Conservation (phyloP, 2,888 invertebrate genomes). For the Agrypnus murinus region DNA sequence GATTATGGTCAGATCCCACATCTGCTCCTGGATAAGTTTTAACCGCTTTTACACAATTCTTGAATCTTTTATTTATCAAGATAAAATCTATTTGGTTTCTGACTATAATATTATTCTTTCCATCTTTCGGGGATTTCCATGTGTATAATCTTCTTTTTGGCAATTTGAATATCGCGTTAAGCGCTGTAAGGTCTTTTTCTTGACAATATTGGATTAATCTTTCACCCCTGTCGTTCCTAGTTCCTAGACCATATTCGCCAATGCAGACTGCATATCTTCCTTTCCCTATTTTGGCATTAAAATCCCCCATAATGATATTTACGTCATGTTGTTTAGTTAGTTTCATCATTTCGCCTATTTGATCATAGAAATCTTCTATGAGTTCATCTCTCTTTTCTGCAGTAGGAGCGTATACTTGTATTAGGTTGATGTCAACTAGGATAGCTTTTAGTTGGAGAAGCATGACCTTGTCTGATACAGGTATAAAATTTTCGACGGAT, state of each 20-base stretch:
- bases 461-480: constrained; percentile 3
- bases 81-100: constrained; percentile 1
- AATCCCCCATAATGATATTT: too few species aligned
- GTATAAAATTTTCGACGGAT: neutral
- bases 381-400: constrained; percentile 1
- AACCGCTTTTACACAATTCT: constrained; percentile 1
- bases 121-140: too few species aligned
- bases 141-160: neutral
- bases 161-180: neutral
- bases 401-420: constrained; percentile 9
- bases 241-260: neutral
- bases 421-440: neutral
- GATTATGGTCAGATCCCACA: too few species aligned
- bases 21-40: too few species aligned
- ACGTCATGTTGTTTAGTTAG: too few species aligned
- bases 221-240: constrained; percentile 1
- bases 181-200: neutral
- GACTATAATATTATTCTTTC: too few species aligned
- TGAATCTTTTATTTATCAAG: too few species aligned
- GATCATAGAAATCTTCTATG: constrained; percentile 12
- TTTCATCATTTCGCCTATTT: constrained; percentile 5
- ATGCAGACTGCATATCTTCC: neutral
- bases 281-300: too few species aligned
- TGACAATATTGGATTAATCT: neutral
- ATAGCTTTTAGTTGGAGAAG: neutral